Conservation (phyloP, 2,888 invertebrate species). For the Stenodema calcarata region DNA sequence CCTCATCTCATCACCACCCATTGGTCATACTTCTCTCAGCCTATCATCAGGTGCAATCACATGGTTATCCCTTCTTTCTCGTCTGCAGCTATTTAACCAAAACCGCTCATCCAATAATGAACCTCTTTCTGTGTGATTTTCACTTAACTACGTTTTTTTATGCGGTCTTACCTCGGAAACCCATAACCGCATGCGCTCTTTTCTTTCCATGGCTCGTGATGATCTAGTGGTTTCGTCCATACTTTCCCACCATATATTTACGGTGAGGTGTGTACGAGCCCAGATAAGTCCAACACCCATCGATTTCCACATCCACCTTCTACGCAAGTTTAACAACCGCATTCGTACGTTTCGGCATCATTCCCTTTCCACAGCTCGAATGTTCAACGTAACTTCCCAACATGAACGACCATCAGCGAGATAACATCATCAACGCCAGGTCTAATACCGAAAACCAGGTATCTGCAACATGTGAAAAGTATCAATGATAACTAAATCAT, state of each 20-base stretch:
- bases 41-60: constrained; percentile 45
- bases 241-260: not conserved
- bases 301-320: not conserved
- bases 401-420: no score
- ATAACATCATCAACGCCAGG: no score
- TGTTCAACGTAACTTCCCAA: no score
- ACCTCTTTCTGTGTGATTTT: constrained; percentile 37
- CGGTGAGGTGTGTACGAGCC: not conserved
- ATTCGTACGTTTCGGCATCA: not conserved
- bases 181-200: constrained; percentile 11
- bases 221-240: not conserved
- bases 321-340: not conserved
- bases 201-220: not conserved
- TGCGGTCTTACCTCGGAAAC: constrained; percentile 10
- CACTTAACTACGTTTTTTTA: constrained; percentile 42
- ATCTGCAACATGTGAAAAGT: no score
- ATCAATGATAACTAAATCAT: no score
- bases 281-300: not conserved
- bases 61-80: constrained; percentile 31
- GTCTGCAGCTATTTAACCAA: constrained; percentile 25
- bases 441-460: no score
- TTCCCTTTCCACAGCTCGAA: no score
- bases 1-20: constrained; percentile 38
- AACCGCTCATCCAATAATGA: constrained; percentile 33
- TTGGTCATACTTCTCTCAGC: constrained; percentile 27